Conservation (phyloP, 1,140 invertebrate genomes). For the Lordiphosa collinella region DNA sequence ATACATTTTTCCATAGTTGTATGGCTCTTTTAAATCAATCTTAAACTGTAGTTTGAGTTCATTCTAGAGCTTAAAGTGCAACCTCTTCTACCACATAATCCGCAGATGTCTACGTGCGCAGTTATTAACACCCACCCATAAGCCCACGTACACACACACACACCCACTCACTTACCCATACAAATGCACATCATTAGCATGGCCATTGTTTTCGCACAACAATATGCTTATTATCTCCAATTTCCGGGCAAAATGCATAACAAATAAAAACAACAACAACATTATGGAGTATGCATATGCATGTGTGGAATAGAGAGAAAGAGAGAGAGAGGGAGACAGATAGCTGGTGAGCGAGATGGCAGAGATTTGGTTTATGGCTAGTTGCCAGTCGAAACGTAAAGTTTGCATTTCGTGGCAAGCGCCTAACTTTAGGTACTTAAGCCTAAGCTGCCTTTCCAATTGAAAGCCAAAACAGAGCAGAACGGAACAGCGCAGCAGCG, state of each 20-base stretch:
- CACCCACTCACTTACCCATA: conserved; percentile 28
- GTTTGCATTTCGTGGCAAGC: conserved; percentile 65
- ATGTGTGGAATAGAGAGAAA: neutral
- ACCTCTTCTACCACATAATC: conserved; percentile 5
- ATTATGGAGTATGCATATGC: conserved; percentile 3
- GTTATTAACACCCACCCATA: conserved; percentile 38
- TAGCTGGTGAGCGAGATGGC: neutral
- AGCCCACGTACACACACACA: conserved; percentile 2
- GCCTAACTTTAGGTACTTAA: conserved; percentile 69
- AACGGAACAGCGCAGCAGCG: too few relatives aligned
- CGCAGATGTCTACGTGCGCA: conserved; percentile 24
- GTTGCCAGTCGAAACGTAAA: conserved; percentile 60
- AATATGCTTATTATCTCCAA: conserved; percentile 76
- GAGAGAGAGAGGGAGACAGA: neutral
- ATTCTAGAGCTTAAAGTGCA: neutral
- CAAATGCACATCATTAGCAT: conserved; percentile 70
- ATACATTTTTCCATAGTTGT: too few relatives aligned
- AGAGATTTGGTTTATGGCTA: conserved; percentile 46
- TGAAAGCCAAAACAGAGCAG: conserved; percentile 19
- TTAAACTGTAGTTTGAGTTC: conserved; percentile 1
- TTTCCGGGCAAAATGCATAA: conserved; percentile 75
- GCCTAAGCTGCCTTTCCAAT: conserved; percentile 53
- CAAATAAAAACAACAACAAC: conserved; percentile 67
- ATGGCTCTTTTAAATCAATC: conserved; percentile 2
- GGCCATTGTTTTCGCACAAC: conserved; percentile 70